A percentile compares a stretch with the other conserved stretches of the same genome.
Evolutionary conservation across 2,113 vertebrate species (phyloP).

Genomic region (Calyptommatus sinebrachiatus): DNA sequence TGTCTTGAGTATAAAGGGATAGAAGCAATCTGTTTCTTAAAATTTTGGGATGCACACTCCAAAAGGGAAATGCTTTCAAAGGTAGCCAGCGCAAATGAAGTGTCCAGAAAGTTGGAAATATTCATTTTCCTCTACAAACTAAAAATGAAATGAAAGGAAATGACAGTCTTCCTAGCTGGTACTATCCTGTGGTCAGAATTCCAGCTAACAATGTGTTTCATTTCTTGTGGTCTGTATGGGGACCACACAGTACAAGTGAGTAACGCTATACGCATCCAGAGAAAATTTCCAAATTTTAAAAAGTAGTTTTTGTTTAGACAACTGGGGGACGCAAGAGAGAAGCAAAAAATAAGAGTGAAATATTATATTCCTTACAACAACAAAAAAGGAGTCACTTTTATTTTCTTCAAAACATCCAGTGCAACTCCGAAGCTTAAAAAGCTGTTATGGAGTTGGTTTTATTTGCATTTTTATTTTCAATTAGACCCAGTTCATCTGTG

Average conservation of each 20-base stretch:
- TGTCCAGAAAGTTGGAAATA: conserved; percentile 10
- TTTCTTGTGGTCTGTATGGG: not conserved
- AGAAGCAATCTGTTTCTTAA: conserved; percentile 2
- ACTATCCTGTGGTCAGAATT: conserved; percentile 17
- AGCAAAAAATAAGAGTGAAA: conserved; percentile 23
- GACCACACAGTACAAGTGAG: not conserved
- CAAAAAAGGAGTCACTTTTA: conserved; percentile 40
- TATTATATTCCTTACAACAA: conserved; percentile 27
- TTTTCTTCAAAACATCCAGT: conserved; percentile 48
- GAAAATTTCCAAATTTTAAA: not conserved
- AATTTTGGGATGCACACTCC: not conserved
- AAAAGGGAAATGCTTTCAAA: conserved; percentile 23
- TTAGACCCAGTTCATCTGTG: conserved; percentile 75
- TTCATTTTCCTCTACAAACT: not conserved
- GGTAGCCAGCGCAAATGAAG: not conserved
- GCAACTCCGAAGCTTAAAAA: conserved; percentile 53
- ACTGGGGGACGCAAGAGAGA: conserved; percentile 35
- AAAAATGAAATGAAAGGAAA: not conserved
- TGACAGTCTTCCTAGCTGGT: not conserved
- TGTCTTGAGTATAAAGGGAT: not conserved
- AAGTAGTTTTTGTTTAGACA: conserved; percentile 22
- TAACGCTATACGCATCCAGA: fast-evolving
- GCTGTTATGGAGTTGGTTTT: conserved; percentile 69
- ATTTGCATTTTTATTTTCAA: conserved; percentile 82
- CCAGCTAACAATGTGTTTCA: not conserved